Percentiles rank a stretch among this genome's conserved stretches.
Evolutionary conservation across 2,113 vertebrate genomes (phyloP).

Genomic region (Columba livia): DNA sequence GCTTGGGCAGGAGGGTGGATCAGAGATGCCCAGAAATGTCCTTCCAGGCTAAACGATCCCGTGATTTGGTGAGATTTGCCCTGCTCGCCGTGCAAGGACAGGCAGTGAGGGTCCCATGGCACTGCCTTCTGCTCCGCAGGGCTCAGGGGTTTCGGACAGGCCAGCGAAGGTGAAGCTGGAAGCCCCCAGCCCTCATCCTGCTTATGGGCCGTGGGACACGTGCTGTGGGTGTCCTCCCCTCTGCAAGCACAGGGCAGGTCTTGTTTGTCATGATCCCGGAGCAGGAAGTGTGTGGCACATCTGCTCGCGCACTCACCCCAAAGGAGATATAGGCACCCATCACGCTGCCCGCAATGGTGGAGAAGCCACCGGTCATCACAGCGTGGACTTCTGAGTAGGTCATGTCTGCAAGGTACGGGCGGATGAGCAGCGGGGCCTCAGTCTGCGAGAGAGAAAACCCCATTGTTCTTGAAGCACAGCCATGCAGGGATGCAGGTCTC

Average conservation of each 20-base stretch:
- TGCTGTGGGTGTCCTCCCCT: not conserved
- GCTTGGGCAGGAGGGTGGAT: not conserved
- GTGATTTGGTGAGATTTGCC: not conserved
- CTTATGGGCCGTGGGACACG: not conserved
- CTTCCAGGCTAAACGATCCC: not conserved
- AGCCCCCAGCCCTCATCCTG: not conserved
- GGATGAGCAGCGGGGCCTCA: constrained; percentile 89
- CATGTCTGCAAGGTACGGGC: constrained; percentile 89
- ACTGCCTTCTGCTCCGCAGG: not conserved
- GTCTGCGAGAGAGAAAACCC: constrained; percentile 72
- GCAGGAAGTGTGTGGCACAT: not conserved
- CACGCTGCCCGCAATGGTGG: constrained; percentile 93
- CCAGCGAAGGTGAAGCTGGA: not conserved
- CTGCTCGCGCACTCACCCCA: constrained; percentile 76
- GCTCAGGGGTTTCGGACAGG: not conserved
- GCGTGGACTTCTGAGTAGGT: constrained; percentile 92
- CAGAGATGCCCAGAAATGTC: not conserved
- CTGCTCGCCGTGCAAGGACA: not conserved
- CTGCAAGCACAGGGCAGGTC: not conserved
- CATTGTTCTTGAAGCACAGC: not conserved
- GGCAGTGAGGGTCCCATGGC: fast-evolving
- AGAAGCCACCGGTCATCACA: constrained; percentile 92
- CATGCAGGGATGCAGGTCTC: not conserved
- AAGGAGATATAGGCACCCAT: constrained; percentile 95
- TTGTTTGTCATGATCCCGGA: fast-evolving